phyloP scores from a whole-genome alignment of 2,113 vertebrate species.

The Gymnarchus niloticus region DNA sequence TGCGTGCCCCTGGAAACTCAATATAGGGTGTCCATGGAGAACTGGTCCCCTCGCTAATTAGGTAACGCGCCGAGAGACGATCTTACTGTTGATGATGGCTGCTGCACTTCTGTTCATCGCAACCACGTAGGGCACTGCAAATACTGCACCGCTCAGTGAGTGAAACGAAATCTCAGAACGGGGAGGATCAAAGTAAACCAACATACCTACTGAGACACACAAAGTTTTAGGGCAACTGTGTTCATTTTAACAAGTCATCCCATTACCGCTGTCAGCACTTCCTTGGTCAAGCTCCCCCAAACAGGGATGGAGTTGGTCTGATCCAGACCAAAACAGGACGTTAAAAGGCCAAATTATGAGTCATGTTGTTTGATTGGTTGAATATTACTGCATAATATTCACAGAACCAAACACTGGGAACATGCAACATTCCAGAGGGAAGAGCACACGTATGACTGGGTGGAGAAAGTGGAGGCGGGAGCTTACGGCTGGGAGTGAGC shows the following conservation, averaged over 20 bases:
- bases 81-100: background rate
- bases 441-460: no score
- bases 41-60: background rate
- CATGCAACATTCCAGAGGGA: background rate
- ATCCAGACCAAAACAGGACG: background rate
- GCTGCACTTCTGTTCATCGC: background rate
- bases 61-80: background rate
- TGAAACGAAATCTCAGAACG: background rate
- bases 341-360: background rate
- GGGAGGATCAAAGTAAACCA: background rate
- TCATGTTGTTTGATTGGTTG: no score
- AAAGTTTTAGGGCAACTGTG: background rate
- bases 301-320: background rate
- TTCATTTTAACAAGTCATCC: background rate
- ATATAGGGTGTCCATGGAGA: background rate
- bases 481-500: slow-evolving; percentile 93
- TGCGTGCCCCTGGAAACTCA: background rate
- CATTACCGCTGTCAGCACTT: background rate
- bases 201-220: background rate
- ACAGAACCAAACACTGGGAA: background rate
- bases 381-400: background rate
- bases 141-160: background rate
- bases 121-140: background rate
- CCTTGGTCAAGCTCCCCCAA: background rate
- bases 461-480: background rate